Conservation (phyloP, 2,113 vertebrate genomes). For the Malurus elegans region DNA sequence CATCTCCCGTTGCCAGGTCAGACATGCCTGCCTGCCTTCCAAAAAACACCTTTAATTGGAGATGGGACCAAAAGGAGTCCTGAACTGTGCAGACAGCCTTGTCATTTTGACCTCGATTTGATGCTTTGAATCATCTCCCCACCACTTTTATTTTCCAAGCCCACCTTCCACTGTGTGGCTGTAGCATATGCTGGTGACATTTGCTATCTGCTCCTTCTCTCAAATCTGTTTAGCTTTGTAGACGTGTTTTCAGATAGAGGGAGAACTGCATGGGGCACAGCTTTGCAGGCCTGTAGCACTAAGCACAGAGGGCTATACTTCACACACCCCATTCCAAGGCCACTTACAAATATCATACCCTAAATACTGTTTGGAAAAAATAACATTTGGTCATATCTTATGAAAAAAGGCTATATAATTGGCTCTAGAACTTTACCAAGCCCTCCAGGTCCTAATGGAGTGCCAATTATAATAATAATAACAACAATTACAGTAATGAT, state of each 20-base stretch:
- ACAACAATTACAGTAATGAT: too few species aligned
- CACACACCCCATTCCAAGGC: not conserved
- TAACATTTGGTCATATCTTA: not conserved
- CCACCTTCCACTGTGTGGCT: not conserved
- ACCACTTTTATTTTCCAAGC: not conserved
- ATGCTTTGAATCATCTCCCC: not conserved
- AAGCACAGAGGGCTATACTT: not conserved
- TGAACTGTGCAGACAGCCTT: not conserved
- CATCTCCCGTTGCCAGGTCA: not conserved
- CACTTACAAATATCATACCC: not conserved
- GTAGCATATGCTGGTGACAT: not conserved
- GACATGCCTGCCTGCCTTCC: rapidly evolving
- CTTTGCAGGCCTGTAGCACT: not conserved
- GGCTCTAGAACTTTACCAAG: not conserved
- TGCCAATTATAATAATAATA: not conserved
- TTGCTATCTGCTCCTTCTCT: not conserved
- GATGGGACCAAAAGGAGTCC: not conserved
- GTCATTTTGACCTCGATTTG: not conserved
- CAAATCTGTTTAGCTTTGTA: not conserved
- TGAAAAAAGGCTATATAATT: not conserved
- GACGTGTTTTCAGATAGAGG: not conserved
- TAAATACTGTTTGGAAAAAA: not conserved
- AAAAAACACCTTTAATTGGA: not conserved
- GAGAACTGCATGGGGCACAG: not conserved
- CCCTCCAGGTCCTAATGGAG: not conserved